Percentiles rank a stretch among this genome's conserved stretches.
Conservation (phyloP, 2,888 invertebrate species). For the Litoditis marina region DNA sequence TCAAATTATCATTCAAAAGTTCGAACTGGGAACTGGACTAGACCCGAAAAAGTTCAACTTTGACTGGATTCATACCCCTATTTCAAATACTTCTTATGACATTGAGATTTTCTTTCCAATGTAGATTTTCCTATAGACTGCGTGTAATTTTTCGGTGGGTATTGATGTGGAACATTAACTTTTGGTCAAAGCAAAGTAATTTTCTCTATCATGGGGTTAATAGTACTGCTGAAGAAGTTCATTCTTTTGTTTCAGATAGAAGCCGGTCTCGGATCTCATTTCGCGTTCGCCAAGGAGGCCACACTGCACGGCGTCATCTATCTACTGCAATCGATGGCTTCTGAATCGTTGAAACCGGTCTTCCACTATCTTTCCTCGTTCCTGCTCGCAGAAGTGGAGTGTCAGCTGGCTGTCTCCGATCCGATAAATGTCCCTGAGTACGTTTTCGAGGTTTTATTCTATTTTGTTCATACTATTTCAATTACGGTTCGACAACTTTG, state of each 20-base stretch:
- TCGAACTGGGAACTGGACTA: constrained; percentile 27
- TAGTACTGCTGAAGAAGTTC: too few species aligned
- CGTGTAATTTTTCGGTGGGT: too few species aligned
- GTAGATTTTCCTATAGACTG: too few species aligned
- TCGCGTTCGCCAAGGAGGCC: constrained; percentile 23
- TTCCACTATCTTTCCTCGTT: constrained; percentile 19
- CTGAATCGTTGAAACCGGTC: constrained; percentile 28
- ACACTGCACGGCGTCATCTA: constrained; percentile 49
- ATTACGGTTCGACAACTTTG: too few species aligned
- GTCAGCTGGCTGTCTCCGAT: constrained; percentile 3
- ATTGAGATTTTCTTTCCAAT: too few species aligned
- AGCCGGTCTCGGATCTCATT: constrained; percentile 27
- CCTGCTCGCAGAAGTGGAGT: constrained; percentile 13
- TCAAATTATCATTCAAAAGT: not conserved
- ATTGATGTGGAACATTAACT: too few species aligned
- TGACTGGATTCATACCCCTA: too few species aligned
- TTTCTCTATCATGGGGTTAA: too few species aligned
- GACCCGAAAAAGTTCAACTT: too few species aligned
- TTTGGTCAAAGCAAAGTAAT: too few species aligned
- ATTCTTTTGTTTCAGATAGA: constrained; percentile 15
- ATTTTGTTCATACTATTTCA: not conserved
- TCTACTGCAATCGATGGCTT: constrained; percentile 46
- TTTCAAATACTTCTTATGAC: too few species aligned
- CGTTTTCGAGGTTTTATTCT: not conserved
- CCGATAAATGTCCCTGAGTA: constrained; percentile 12